Evolutionary conservation across 1,140 invertebrate species (phyloP), one percentile per base, ranked within the genome.

Genomic region (Lepidurus couesii): DNA sequence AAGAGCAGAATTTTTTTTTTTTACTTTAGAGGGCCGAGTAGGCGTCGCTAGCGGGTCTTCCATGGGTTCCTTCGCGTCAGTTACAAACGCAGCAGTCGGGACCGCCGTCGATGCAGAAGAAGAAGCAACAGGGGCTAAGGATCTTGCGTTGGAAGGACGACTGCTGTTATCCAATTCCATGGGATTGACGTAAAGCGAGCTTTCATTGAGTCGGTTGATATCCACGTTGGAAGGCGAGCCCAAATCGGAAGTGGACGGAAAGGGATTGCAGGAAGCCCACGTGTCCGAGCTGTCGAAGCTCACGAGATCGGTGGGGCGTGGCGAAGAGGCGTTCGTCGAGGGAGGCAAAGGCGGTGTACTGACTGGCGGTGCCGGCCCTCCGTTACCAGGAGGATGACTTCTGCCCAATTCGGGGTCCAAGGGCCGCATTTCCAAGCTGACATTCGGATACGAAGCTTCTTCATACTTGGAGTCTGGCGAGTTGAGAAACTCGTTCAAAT

Each of bases 181-280:
- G 10, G 95, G 95, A 87, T 97, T 97, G 82, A 97, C 91, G 86
- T 97, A 97, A 80, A 84, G 92, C 92, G 80, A 90, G 90, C 80
- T 84, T 78, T 78, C 80, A 74, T 79, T 77, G 45, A 78, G 80
- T 80, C 80, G 75, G 75, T 81, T 76, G 44, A 80, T 77, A 74
- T 78, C 75, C 45, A 82, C 81, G 65, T 84, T 42, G 73, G 65
- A 24, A 44, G 77, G 53, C 43, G 75, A 44, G 44, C 77, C 76
- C 74, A 78, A 44, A 74, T 75, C 75, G 74, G 78, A 42, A 65
- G 92, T 90, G 86, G 93, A 96, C 82, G 94, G 95, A 87, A 97
- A 95, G 81, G 95, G 97, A 87, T 95, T 92, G 88, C 95, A 98
- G 86, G 94, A 96, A 84, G 94, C 94, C 86, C 95, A 98, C 78